Evolutionary conservation across 1,140 invertebrate species (phyloP).

Genomic region (Mya arenaria): DNA sequence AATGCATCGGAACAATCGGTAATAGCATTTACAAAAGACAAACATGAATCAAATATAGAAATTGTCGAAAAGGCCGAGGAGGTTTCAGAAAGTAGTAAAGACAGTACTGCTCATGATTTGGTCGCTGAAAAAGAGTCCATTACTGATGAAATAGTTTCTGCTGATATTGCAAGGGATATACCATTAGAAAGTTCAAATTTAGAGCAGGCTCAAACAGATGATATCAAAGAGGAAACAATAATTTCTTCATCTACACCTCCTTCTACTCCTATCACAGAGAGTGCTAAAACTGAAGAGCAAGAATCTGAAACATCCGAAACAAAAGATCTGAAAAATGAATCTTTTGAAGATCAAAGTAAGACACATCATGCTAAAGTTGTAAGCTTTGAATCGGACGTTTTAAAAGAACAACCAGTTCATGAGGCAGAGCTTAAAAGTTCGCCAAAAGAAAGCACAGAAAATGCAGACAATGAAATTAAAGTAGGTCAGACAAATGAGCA

Average conservation of each 20-base stretch:
- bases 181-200: slow-evolving; percentile 22
- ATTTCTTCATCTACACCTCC: too few relatives aligned
- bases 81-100: too few relatives aligned
- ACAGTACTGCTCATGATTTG: too few relatives aligned
- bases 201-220: neutral
- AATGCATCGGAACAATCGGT: neutral
- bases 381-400: neutral
- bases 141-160: too few relatives aligned
- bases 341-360: neutral
- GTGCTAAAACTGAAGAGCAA: neutral
- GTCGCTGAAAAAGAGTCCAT: too few relatives aligned
- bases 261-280: too few relatives aligned
- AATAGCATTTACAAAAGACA: too few relatives aligned
- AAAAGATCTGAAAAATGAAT: neutral
- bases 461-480: neutral
- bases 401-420: slow-evolving; percentile 16
- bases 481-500: neutral
- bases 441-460: slow-evolving; percentile 11
- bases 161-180: too few relatives aligned
- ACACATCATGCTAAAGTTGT: neutral
- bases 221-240: too few relatives aligned
- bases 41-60: too few relatives aligned
- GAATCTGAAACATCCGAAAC: neutral
- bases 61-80: too few relatives aligned
- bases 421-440: slow-evolving; percentile 6